Evolutionary conservation across 1,140 invertebrate species (phyloP).

Genomic region (Reticulitermes speratus): DNA sequence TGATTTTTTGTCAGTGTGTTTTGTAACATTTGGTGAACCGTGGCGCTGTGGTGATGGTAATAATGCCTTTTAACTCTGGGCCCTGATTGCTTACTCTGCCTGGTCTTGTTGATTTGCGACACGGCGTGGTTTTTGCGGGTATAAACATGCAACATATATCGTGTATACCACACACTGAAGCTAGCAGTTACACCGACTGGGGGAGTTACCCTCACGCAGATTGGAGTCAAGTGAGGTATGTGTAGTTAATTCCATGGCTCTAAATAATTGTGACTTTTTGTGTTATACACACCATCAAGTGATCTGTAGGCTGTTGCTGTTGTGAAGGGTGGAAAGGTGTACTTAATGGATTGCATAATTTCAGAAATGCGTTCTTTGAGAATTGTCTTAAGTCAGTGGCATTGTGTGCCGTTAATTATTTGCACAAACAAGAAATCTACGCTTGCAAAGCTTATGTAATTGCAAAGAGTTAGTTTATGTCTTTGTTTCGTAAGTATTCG

Average conservation of each 20-base stretch:
- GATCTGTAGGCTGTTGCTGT: not conserved
- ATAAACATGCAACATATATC: slow-evolving; percentile 45
- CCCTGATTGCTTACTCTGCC: not conserved
- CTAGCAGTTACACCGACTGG: not conserved
- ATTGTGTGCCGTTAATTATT: too few species aligned
- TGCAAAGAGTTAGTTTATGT: too few species aligned
- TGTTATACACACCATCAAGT: not conserved
- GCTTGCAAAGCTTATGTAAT: too few species aligned
- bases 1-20: slow-evolving; percentile 12
- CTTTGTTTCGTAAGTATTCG: too few species aligned
- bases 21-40: slow-evolving; percentile 18
- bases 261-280: not conserved
- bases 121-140: slow-evolving; percentile 49
- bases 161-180: not conserved
- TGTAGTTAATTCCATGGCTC: not conserved
- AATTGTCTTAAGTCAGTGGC: too few species aligned
- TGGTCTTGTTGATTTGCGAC: slow-evolving; percentile 47
- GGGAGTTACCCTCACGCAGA: not conserved
- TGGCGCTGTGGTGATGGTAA: slow-evolving; percentile 15
- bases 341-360: too few species aligned
- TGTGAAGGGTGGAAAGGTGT: too few species aligned
- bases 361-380: too few species aligned
- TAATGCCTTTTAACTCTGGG: not conserved
- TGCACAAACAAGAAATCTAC: too few species aligned
- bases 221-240: not conserved